Base-by-base conservation (phyloP, 2,888 invertebrate species). In the Mimumesa dahlbomi region DNA sequence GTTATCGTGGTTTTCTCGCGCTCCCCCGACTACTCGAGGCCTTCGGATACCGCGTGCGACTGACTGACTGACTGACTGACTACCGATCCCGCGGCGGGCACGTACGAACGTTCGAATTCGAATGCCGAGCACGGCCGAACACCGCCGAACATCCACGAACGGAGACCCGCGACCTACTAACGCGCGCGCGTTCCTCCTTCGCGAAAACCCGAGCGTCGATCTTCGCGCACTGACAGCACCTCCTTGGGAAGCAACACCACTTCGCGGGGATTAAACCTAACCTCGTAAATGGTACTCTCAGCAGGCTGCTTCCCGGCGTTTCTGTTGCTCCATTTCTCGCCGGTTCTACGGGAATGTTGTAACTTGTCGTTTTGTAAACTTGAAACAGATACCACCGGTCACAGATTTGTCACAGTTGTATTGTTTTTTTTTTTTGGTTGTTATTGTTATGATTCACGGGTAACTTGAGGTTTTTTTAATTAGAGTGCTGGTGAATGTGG, bases 151-250 rank as follows among this genome's bases (percentile, higher is more conserved):
- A 1, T 3, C 1, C 7, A 19, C 77, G 77, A 66, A 42, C 59
- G 36, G 11, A 54, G 36, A 43, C 74, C 69, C 63, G 73, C 84
- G 83, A 83, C 83, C 83, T 83, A 83, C 83, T 81, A 83, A 78
- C 66, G 75, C 76, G 77, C 73, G 62, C 62, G 50, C 46, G 34
- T 45, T 38, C 25, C 43, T 58, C 31, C 45, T 46, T 50, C 36
- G 52, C 59, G 11, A 56, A 53, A 21, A 45, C 7, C 4, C 31
- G 56, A 25, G 42, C 42, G 34, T 59, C 54, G 19, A 58, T 64
- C 63, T 45, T 50, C 25, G 25, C 25, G 14, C 70, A 57, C 31
- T 48, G 71, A 52, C 64, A 63, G 56, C 34, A 63, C 63, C 46
- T 48, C 34, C 31, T 42, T 11, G 16, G 16, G 2, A 14, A 40